A percentile compares a stretch with the other conserved stretches of the same genome.
These are phyloP conservation scores for Octodonta nipae DNA, from an alignment of 2,888 invertebrate genomes.

Conservation along the genomic window DNA sequence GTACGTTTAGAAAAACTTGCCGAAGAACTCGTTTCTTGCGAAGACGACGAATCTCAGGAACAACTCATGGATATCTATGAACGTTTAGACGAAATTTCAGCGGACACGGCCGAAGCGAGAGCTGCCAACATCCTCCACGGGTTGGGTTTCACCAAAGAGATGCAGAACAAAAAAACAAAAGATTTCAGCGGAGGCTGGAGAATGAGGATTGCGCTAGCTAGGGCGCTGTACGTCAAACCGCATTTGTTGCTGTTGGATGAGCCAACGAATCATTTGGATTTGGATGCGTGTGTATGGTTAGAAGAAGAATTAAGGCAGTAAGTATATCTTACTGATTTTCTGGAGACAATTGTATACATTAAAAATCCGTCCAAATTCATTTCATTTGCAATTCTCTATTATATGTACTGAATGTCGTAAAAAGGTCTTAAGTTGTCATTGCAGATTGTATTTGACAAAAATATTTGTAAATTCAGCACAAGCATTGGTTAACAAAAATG, in stretches of 20 bases:
- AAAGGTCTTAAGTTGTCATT: too few species aligned
- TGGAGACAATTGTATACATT: too few species aligned
- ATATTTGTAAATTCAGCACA: too few species aligned
- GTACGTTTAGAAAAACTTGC: slow-evolving; percentile 45
- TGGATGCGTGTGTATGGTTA: slow-evolving; percentile 98
- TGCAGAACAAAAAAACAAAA: slow-evolving; percentile 76
- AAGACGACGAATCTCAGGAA: slow-evolving; percentile 66
- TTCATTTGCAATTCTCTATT: too few species aligned
- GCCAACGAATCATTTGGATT: slow-evolving; percentile 89
- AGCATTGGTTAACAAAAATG: too few species aligned
- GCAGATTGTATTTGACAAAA: too few species aligned
- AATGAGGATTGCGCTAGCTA: slow-evolving; percentile 94
- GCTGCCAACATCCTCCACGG: slow-evolving; percentile 93
- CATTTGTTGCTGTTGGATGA: slow-evolving; percentile 92
- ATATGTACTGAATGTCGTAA: too few species aligned
- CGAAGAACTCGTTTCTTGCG: slow-evolving; percentile 73
- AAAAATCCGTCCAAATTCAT: too few species aligned
- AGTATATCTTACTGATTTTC: too few species aligned
- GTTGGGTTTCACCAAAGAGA: slow-evolving; percentile 79
- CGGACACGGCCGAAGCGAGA: slow-evolving; percentile 86
- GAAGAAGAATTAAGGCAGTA: slow-evolving; percentile 91
- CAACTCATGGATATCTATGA: slow-evolving; percentile 96
- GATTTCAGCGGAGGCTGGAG: slow-evolving; percentile 94
- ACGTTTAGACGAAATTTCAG: slow-evolving; percentile 88
- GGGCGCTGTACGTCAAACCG: slow-evolving; percentile 94